Evolutionary conservation across 2,797 vertebrate genomes (phyloP), one percentile per base, ranked within the genome.

Genomic region (Coilia nasus): DNA sequence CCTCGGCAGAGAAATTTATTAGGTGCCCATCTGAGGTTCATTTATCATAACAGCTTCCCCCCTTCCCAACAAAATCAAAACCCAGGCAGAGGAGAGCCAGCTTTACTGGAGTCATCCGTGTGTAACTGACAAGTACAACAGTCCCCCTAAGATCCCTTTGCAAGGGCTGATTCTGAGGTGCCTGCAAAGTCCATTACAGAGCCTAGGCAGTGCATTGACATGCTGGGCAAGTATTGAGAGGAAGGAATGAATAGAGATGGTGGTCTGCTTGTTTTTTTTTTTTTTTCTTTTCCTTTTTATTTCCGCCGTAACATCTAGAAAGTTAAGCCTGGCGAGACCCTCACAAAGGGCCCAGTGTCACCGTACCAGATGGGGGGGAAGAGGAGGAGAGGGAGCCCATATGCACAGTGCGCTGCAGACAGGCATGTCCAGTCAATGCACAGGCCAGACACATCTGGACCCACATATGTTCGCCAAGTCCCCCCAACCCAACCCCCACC

Each of bases 341-440:
- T 25, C 57, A 94, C 92, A 94, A 95, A 93, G 91, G 87, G 54
- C 84, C 89, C 88, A 94, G 90, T 94, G 93, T 93, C 81, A 86
- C 92, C 89, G 91, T 92, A 89, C 86, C 85, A 90, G 91, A 90
- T 83, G 86, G 84, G 87, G 86, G 82, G 50, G 14, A 14, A 87
- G 83, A 85, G 60, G 82, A 82, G 83, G 28, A 54, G 81, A 84
- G 85, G 50, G 50, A 54, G 50, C 14, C 50, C 50, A 54, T 54
- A 54, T 54, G 50, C 64, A 78, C 71, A 78, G 31, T 41, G 31
- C 7, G 2, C 17, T 10, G 71, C 71, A 44, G 71, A 44, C 71
- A 78, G 35, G 71, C 71, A 78, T 78, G 71, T 78, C 6, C 6
- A 78, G 31, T 21, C 15, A 78, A 44, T 17, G 19, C 17, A 78